Evolutionary conservation across 2,888 invertebrate species (phyloP), one percentile per base, ranked within the genome.

Genomic region (Calephelis perditalis): DNA sequence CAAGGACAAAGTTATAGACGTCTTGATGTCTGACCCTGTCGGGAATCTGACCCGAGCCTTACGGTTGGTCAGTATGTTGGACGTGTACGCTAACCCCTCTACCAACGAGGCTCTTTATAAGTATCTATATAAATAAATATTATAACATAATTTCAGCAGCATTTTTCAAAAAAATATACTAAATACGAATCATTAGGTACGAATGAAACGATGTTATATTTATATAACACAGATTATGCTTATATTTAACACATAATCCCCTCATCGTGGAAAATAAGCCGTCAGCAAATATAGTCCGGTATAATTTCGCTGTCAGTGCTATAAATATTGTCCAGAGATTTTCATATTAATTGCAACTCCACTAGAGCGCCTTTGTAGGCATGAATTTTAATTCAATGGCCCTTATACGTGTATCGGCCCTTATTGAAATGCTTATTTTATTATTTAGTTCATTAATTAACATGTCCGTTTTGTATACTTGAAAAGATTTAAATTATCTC

Each of bases 221-320:
- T 75, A 77, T 78, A 82, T 63, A 69, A 65, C 67, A 68, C 67
- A 71, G 69, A 67, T 68, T 69, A 70, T 69, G 67, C 77, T 80
- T 79, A 81, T 79, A 80, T 82, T 82, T 82, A 73, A 76, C 81
- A 76, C 79, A 78, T 86, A 85, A 85, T 84, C 83, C 80, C 76
- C 74, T 73, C 72, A 75, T 78, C 79, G 77, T 79, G 81, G 82
- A 82, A 87, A 85, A 85, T 86, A 86, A 72, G 75, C 74, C 76
- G 79, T 82, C 81, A 78, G 85, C 85, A 83, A 86, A 87, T 82
- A 87, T 86, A 82, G 76, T 79, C 72, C 65, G 78, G 76, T 78
- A 81, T 84, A 83, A 86, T 85, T 84, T 79, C 67, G 70, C 76
- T 78, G 80, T 79, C 77, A 76, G 76, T 79, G 78, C 78, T 79